Percentiles rank a stretch among this genome's conserved stretches.
Conservation (phyloP, 1,140 invertebrate species). For the Physella acuta region DNA sequence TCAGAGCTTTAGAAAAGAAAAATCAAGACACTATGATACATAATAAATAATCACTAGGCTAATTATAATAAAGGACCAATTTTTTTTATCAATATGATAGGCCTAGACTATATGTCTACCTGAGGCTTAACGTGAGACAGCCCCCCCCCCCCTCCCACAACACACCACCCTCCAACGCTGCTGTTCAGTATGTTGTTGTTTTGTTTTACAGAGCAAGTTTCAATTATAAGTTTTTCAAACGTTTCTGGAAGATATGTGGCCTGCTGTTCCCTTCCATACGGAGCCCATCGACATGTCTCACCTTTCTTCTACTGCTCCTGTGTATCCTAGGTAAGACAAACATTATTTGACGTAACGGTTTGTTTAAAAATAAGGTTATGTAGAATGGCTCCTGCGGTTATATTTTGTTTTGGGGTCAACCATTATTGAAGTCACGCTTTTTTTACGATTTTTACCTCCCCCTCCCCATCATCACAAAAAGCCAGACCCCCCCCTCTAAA, state of each 20-base stretch:
- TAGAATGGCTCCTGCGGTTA: too few relatives aligned
- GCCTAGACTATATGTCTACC: not conserved
- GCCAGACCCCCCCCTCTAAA: too few relatives aligned
- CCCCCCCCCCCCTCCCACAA: not conserved
- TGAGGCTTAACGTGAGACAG: not conserved
- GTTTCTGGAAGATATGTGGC: conserved; percentile 53
- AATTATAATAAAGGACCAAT: not conserved
- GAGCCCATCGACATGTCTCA: conserved; percentile 50
- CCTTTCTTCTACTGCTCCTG: conserved; percentile 54
- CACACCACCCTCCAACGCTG: not conserved
- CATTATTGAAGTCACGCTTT: too few relatives aligned
- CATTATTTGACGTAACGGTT: too few relatives aligned
- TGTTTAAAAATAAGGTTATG: too few relatives aligned
- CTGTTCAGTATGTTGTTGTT: not conserved
- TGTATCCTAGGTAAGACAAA: conserved; percentile 53
- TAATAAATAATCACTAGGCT: not conserved
- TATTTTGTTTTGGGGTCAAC: too few relatives aligned
- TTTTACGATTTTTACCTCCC: too few relatives aligned
- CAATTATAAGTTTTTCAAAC: conserved; percentile 54
- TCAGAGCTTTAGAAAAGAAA: too few relatives aligned
- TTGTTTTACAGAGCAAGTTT: conserved; percentile 51
- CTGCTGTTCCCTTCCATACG: conserved; percentile 55
- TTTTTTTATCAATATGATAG: not conserved
- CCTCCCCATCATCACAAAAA: too few relatives aligned
- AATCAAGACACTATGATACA: not conserved